These are phyloP conservation scores for Drosophila insularis DNA, from an alignment of 1,140 invertebrate genomes.

Conservation along the genomic window DNA sequence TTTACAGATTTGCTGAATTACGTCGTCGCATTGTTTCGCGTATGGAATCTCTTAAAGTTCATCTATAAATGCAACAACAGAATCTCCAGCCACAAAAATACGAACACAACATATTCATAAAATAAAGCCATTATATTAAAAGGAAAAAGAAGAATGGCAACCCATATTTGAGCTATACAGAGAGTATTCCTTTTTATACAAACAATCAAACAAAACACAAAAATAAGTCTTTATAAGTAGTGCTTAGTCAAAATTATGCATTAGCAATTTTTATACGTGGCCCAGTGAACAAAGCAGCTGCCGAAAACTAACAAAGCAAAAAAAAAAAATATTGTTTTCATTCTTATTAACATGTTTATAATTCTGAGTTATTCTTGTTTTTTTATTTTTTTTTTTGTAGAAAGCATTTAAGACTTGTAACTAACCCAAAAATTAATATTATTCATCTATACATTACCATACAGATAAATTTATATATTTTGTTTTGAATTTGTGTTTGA, in stretches of 20 bases:
- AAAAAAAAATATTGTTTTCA: slow-evolving; percentile 18
- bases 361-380: slow-evolving; percentile 52
- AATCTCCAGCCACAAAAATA: slow-evolving; percentile 48
- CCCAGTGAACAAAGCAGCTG: slow-evolving; percentile 68
- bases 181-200: slow-evolving; percentile 66
- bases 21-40: slow-evolving; percentile 86
- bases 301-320: slow-evolving; percentile 41
- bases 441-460: slow-evolving; percentile 61
- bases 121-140: slow-evolving; percentile 64
- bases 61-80: slow-evolving; percentile 73
- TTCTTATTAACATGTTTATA: slow-evolving; percentile 36
- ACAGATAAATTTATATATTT: slow-evolving; percentile 10
- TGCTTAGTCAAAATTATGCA: slow-evolving; percentile 66
- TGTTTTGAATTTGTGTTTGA: slow-evolving; percentile 30
- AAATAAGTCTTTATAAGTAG: slow-evolving; percentile 53
- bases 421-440: slow-evolving; percentile 80
- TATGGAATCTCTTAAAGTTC: slow-evolving; percentile 89
- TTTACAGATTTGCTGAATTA: slow-evolving; percentile 87
- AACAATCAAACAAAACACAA: slow-evolving; percentile 10
- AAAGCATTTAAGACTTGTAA: slow-evolving; percentile 77
- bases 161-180: slow-evolving; percentile 35
- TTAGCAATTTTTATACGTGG: slow-evolving; percentile 49
- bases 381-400: slow-evolving; percentile 47
- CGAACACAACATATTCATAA: slow-evolving; percentile 37
- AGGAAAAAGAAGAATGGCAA: slow-evolving; percentile 25